These are phyloP conservation scores for Danio choprae DNA, from an alignment of 2,797 vertebrate genomes.

Conservation along the genomic window DNA sequence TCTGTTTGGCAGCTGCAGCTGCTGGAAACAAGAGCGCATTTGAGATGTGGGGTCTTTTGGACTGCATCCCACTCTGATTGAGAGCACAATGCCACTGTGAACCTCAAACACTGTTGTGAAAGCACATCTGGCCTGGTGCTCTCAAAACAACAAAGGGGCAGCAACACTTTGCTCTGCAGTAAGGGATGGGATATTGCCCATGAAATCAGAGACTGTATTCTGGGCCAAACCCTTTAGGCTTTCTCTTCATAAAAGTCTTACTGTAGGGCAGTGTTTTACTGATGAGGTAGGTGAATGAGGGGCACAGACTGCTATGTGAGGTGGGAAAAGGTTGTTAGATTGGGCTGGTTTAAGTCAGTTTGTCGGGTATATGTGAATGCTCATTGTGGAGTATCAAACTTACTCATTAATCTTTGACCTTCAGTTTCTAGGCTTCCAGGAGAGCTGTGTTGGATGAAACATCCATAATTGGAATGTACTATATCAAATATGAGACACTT, in stretches of 20 bases:
- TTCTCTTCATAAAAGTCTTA: not conserved
- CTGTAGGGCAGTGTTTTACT: constrained; percentile 46
- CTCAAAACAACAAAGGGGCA: constrained; percentile 11
- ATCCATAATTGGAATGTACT: not conserved
- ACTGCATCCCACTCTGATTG: constrained; percentile 35
- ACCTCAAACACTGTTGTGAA: constrained; percentile 37
- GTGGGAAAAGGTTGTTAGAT: constrained; percentile 15
- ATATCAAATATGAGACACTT: not conserved
- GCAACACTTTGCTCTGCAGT: constrained; percentile 13
- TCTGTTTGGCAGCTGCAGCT: constrained; percentile 26
- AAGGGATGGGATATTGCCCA: not conserved
- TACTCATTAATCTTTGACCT: constrained; percentile 45
- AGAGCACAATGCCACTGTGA: constrained; percentile 31
- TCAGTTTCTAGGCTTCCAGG: constrained; percentile 40
- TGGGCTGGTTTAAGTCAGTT: constrained; percentile 4
- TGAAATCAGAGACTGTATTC: constrained; percentile 14
- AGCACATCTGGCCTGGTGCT: constrained; percentile 20
- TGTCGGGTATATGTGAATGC: constrained; percentile 50
- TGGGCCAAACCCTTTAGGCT: not conserved
- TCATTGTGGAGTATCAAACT: constrained; percentile 32
- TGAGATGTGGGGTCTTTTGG: constrained; percentile 38
- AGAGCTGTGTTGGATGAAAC: constrained; percentile 44
- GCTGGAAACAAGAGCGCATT: constrained; percentile 32
- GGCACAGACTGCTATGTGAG: constrained; percentile 21
- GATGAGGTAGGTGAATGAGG: constrained; percentile 27